Conservation (phyloP, 2,113 vertebrate species). For the Bos javanicus region DNA sequence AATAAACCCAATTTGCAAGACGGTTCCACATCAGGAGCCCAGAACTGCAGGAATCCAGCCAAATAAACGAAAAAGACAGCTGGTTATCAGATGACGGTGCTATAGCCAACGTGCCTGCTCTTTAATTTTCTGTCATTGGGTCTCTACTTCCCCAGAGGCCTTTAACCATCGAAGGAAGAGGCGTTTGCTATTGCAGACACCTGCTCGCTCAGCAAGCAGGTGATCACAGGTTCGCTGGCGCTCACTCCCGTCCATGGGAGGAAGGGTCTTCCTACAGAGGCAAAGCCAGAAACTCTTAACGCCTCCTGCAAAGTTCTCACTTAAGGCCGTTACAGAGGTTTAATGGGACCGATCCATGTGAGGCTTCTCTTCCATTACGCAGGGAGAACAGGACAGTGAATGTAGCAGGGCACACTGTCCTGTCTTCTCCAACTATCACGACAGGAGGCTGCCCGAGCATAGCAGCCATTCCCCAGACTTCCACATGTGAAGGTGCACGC, state of each 20-base stretch:
- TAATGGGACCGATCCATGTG: fast-evolving
- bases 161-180: neutral
- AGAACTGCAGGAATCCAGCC: neutral
- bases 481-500: fast-evolving
- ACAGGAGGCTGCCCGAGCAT: fast-evolving
- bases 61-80: neutral
- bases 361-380: neutral
- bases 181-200: neutral
- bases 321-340: neutral
- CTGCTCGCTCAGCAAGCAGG: neutral
- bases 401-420: fast-evolving
- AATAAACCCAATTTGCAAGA: neutral
- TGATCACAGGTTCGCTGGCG: neutral
- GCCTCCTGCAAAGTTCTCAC: neutral
- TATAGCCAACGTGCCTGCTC: neutral
- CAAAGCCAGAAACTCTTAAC: neutral
- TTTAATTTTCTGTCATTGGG: neutral
- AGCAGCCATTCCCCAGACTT: fast-evolving
- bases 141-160: neutral
- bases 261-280: neutral
- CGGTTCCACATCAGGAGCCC: neutral
- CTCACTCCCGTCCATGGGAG: neutral
- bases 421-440: fast-evolving
- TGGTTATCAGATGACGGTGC: neutral
- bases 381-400: neutral